Evolutionary conservation across 2,888 invertebrate genomes (phyloP), one percentile per base, ranked within the genome.

Genomic region (Drosophila nigricruria): DNA sequence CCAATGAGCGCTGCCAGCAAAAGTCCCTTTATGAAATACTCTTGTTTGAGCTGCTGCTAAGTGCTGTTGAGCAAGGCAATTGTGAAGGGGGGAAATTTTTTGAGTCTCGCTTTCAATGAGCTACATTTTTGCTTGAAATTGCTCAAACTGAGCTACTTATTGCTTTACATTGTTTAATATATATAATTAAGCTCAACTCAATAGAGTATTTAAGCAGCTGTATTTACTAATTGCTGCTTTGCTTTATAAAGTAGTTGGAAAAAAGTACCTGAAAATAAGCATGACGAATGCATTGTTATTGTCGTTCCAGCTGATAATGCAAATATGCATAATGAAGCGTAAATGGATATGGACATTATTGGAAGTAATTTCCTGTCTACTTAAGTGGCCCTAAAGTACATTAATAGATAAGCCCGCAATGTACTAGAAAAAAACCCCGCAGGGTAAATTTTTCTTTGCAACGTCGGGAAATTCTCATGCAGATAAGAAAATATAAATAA

Each of bases 281-380:
- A 83, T 73, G 82, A 68, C 70, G 67, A 70, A 73, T 66, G 64
- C 65, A 49, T 70, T 53, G 61, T 38, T 59, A 14, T 60, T 66
- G 53, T 47, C 70, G 67, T 43, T 61, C 45, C 45, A 62, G 64
- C 80, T 68, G 88, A 85, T 84, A 85, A 60, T 77, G 80, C 73
- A 85, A 82, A 85, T 75, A 79, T 79, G 77, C 80, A 85, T 79
- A 73, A 71, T 65, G 56, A 62, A 65, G 54, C 63, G 62, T 58
- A 72, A 82, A 73, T 69, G 68, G 52, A 43, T 60, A 54, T 36
- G 16, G 57, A 70, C 47, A 68, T 63, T 54, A 66, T 59, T 53
- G 65, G 12, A 61, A 56, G 54, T 49, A 59, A 59, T 79, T 77
- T 79, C 75, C 77, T 78, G 79, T 60, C 40, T 32, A 12, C 34